phyloP scores from a whole-genome alignment of 2,888 invertebrate genomes.

The Rhaphigaster nebulosa region DNA sequence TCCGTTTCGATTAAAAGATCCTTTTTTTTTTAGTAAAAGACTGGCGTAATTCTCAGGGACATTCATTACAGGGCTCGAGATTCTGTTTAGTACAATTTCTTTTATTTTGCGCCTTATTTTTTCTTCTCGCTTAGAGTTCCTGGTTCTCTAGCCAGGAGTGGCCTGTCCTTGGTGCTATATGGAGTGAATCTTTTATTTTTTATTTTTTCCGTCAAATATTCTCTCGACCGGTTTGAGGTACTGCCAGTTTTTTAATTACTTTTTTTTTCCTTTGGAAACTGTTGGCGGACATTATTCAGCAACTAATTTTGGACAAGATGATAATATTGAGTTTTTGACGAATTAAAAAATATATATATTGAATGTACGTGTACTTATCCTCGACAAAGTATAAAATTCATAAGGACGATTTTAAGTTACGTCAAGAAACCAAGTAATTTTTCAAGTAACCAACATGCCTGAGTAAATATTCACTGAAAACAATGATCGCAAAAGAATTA shows the following conservation, averaged over 20 bases:
- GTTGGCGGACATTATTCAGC: neutral
- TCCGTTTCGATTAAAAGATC: conserved; percentile 6
- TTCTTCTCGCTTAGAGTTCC: conserved; percentile 9
- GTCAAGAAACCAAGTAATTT: neutral
- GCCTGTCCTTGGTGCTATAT: neutral
- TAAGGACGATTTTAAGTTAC: neutral
- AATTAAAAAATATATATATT: neutral
- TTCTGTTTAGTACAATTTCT: neutral
- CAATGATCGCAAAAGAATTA: neutral
- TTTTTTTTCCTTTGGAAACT: neutral
- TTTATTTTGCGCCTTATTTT: neutral
- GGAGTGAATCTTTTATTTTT: conserved; percentile 9
- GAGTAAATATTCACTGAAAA: neutral
- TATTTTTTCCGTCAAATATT: neutral
- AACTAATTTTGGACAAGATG: neutral
- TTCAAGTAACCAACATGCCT: neutral
- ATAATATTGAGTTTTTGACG: neutral
- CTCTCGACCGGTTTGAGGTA: neutral
- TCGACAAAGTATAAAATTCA: neutral
- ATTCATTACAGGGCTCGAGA: neutral
- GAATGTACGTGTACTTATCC: neutral
- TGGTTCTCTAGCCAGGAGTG: conserved; percentile 30
- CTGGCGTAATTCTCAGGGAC: neutral
- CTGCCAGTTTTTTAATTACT: neutral
- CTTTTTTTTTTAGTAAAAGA: neutral